Conservation (phyloP, 2,888 invertebrate species). For the Cephonodes hylas region DNA sequence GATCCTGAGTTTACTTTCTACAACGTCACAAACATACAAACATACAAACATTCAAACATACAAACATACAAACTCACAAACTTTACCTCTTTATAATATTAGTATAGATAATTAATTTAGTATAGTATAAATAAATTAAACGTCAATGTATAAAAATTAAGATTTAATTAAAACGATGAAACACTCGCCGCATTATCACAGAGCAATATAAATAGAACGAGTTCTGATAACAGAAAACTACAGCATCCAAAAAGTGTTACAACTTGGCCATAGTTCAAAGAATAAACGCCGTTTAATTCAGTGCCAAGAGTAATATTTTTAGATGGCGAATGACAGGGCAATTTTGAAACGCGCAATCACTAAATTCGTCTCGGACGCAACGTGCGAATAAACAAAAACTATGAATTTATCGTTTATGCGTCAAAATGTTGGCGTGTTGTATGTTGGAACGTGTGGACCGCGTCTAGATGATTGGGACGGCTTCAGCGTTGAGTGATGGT, state of each 20-base stretch:
- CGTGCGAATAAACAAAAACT: constrained; percentile 15
- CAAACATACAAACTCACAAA: no score
- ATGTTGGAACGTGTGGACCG: neutral
- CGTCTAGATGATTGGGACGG: neutral
- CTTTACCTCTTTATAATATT: no score
- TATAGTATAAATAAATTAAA: no score
- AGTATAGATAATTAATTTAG: no score
- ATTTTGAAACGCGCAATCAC: constrained; percentile 49
- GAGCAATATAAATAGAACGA: constrained; percentile 3
- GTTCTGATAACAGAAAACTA: constrained; percentile 1
- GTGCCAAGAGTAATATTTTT: constrained; percentile 77
- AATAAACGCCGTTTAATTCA: constrained; percentile 64
- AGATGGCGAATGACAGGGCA: constrained; percentile 58
- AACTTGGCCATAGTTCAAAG: constrained; percentile 70
- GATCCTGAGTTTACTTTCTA: no score
- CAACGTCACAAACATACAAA: no score
- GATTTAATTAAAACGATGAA: neutral
- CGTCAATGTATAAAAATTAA: no score
- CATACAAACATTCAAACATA: no score
- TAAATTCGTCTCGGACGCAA: constrained; percentile 34
- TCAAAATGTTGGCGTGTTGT: neutral
- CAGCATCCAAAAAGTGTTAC: constrained; percentile 28
- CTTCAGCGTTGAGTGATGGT: neutral
- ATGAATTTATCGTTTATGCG: constrained; percentile 10
- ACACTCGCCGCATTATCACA: neutral